phyloP scores from a whole-genome alignment of 2,113 vertebrate species.

The Daphoenositta chrysoptera region DNA sequence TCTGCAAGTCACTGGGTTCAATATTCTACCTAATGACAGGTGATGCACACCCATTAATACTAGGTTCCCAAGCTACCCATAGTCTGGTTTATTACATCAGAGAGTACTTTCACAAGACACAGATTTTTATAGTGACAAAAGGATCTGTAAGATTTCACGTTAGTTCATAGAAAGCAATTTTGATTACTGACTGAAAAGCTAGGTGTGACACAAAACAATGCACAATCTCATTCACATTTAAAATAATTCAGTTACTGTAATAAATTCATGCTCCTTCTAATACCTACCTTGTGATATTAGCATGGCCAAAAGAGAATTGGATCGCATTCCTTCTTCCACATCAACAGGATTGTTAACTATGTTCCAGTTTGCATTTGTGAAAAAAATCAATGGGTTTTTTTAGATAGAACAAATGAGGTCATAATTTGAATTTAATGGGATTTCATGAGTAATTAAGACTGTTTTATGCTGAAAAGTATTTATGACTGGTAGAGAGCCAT shows the following conservation, averaged over 20 bases:
- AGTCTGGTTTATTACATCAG: neutral
- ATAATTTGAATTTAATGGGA: neutral
- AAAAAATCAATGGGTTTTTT: constrained; percentile 10
- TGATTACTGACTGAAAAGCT: neutral
- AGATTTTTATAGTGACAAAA: neutral
- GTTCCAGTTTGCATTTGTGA: neutral
- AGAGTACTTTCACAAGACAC: neutral
- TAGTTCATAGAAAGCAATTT: neutral
- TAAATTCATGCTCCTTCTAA: neutral
- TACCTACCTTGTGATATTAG: neutral
- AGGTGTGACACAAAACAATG: neutral
- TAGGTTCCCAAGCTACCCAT: neutral
- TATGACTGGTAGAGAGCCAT: neutral
- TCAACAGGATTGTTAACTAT: neutral
- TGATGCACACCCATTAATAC: neutral
- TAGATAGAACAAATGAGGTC: neutral
- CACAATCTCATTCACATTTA: neutral
- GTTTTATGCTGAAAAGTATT: neutral
- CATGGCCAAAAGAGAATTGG: neutral
- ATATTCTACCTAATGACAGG: neutral
- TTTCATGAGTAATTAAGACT: constrained; percentile 3
- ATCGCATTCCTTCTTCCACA: neutral
- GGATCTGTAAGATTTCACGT: neutral
- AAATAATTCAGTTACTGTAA: neutral
- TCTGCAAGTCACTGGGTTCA: neutral